Evolutionary conservation across 2,888 invertebrate species (phyloP).

Genomic region (Cosmorhoe ocellata): DNA sequence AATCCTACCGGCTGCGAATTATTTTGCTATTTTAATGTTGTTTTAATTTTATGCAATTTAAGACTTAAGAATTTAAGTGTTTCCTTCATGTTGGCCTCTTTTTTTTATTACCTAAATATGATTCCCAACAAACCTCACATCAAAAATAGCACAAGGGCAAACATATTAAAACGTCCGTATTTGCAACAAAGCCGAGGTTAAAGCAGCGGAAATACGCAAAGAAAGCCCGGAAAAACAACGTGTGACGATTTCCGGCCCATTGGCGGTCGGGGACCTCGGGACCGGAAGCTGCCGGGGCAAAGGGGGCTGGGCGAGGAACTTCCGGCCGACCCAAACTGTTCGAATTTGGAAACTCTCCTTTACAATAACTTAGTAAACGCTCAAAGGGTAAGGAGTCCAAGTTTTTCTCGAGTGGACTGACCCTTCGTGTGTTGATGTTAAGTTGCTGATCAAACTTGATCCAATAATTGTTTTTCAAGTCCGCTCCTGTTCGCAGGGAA

Average conservation of each 20-base stretch:
- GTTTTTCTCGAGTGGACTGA: conserved; percentile 27
- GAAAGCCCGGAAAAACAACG: conserved; percentile 38
- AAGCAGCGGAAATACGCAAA: conserved; percentile 36
- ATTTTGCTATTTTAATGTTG: conserved; percentile 13
- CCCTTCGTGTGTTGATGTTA: conserved; percentile 23
- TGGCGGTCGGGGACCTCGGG: conserved; percentile 32
- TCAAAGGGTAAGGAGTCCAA: conserved; percentile 26
- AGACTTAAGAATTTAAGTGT: too few relatives aligned
- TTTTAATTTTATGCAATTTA: too few relatives aligned
- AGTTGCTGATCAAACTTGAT: conserved; percentile 15
- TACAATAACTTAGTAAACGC: conserved; percentile 31
- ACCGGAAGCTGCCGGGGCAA: conserved; percentile 31
- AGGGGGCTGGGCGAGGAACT: conserved; percentile 33
- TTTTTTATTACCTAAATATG: too few relatives aligned
- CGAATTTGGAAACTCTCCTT: conserved; percentile 26
- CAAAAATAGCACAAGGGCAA: conserved; percentile 7
- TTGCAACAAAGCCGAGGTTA: conserved; percentile 31
- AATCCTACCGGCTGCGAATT: conserved; percentile 91
- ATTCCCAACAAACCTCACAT: background rate
- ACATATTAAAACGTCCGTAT: conserved; percentile 21
- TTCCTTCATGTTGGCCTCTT: too few relatives aligned
- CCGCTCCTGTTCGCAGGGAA: background rate
- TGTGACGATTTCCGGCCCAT: conserved; percentile 46
- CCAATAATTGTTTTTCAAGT: conserved; percentile 13
- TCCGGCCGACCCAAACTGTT: conserved; percentile 35